Percentiles rank a stretch among this genome's conserved stretches.
Evolutionary conservation across 2,113 vertebrate species (phyloP).

Genomic region (Equus przewalskii): DNA sequence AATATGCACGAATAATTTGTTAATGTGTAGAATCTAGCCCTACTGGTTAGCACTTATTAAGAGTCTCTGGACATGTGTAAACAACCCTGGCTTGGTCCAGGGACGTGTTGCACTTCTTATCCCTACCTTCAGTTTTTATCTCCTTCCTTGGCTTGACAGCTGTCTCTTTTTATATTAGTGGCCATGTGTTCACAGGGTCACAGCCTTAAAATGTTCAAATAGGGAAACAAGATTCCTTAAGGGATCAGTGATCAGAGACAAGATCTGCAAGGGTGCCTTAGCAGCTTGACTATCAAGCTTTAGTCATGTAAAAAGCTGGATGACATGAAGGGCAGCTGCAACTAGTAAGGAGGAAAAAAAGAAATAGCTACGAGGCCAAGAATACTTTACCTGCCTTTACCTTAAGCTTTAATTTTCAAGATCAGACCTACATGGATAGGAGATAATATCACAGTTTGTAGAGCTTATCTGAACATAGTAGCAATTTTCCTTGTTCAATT

Average conservation of each 20-base stretch:
- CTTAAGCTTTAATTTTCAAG: conserved; percentile 28
- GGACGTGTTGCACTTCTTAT: not conserved
- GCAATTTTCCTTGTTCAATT: conserved; percentile 56
- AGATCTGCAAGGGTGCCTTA: not conserved
- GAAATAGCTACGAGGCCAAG: not conserved
- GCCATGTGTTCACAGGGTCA: not conserved
- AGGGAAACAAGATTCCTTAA: not conserved
- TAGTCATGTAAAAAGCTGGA: not conserved
- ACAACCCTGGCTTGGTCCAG: not conserved
- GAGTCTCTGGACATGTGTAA: not conserved
- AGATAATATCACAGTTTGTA: conserved; percentile 4
- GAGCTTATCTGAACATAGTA: conserved; percentile 29
- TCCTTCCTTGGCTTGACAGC: not conserved
- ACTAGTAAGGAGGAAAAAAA: not conserved
- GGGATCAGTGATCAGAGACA: not conserved
- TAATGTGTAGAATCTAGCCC: not conserved
- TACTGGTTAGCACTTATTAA: not conserved
- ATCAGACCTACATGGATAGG: conserved; percentile 6
- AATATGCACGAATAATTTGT: not conserved
- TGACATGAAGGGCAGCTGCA: not conserved
- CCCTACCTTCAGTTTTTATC: not conserved
- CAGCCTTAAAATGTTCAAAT: conserved; percentile 22
- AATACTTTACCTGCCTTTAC: not conserved
- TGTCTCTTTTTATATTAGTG: not conserved
- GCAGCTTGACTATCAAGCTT: not conserved